Percentiles rank a stretch among this genome's conserved stretches.
These are phyloP conservation scores for Gerris lacustris DNA, from an alignment of 2,888 invertebrate species.

Conservation along the genomic window DNA sequence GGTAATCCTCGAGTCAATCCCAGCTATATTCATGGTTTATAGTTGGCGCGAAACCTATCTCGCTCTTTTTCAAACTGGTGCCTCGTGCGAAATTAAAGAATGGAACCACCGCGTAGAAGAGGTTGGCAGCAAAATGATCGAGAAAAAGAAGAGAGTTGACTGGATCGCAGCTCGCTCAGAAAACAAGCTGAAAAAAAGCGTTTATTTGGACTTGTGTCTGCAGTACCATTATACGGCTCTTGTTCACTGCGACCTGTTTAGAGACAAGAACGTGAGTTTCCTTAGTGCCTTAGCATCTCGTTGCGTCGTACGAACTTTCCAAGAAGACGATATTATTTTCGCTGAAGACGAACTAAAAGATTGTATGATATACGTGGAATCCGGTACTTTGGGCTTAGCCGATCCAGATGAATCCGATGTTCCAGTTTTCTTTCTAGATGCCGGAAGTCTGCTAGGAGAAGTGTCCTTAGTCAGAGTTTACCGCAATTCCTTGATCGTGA, in stretches of 20 bases:
- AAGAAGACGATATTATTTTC: neutral
- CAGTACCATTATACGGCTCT: neutral
- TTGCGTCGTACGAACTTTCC: neutral
- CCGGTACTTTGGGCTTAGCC: neutral
- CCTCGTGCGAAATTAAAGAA: no score
- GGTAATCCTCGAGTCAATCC: no score
- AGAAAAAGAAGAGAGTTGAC: no score
- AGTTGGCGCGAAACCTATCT: no score
- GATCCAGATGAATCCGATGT: neutral
- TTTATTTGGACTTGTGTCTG: neutral
- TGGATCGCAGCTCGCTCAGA: no score
- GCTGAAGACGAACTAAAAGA: neutral
- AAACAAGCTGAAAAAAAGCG: neutral
- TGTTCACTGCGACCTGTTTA: neutral
- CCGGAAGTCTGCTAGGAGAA: neutral
- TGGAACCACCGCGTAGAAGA: no score
- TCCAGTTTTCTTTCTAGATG: neutral
- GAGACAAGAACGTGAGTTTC: neutral
- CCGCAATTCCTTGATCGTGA: neutral
- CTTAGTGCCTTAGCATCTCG: neutral
- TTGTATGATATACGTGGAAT: neutral
- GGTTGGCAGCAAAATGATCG: no score
- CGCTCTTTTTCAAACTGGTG: no score
- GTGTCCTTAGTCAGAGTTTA: neutral
- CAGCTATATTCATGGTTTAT: no score